Evolutionary conservation across 2,113 vertebrate genomes (phyloP), one percentile per base, ranked within the genome.

Genomic region (Ranitomeya variabilis): DNA sequence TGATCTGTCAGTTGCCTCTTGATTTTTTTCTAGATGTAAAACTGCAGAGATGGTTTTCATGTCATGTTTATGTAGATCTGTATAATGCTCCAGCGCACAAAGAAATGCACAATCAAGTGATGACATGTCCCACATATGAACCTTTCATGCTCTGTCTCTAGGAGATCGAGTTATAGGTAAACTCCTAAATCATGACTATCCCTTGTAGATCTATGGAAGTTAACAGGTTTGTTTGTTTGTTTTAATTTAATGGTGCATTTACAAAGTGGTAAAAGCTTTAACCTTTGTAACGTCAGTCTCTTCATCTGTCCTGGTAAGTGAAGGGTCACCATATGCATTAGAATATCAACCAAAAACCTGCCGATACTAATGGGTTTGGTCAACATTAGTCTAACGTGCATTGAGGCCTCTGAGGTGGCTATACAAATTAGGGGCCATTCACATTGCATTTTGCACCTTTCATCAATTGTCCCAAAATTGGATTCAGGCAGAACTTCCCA

Each of bases 71-170:
- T 80, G 26, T 60, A 60, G 55, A 37, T 26, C 79, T 80, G 26
- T 31, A 60, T 60, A 80, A 80, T 80, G 79, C 54, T 60, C 18
- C 57, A 60, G 26, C 60, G 79, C 79, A 80, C 79, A 60, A 15
- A 16, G 54, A 80, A 80, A 57, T 60, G 57, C 31, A 37, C 79
- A 31, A 60, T 80, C 79, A 60, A 60, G 79, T 80, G 79, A 16
- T n/a, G 60, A 23, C 79, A 6, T 59, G 79, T 18, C 57, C 79
- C 4, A 60, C 79, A 26, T 13, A 60, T 80, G 60, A 80, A 26
- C n/a, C 57, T 80, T 60, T 60, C 31, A 26, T 59, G 79, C 26
- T 60, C 26, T 16, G 55, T 80, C 23, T 60, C 23, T 26, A 8
- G 15, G 55, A 80, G 55, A 80, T 80, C 18, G 60, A 60, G 55